These are phyloP conservation scores for Cecropterus lyciades DNA, from an alignment of 1,140 invertebrate species.

Conservation along the genomic window DNA sequence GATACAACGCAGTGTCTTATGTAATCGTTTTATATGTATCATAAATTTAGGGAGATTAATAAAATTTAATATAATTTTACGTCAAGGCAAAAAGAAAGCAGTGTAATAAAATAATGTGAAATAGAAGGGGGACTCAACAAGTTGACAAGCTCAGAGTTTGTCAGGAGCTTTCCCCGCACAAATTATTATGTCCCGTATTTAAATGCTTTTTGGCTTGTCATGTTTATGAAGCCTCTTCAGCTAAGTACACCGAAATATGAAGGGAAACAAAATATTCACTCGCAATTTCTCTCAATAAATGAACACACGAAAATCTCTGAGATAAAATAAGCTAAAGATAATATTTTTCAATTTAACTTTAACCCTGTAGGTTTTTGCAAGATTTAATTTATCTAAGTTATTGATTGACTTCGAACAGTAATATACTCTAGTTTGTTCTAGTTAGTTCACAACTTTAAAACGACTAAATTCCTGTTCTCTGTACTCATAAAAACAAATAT, in stretches of 20 bases:
- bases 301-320: neutral
- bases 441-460: too few relatives aligned
- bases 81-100: too few relatives aligned
- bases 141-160: constrained; percentile 18
- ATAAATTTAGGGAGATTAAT: too few relatives aligned
- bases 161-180: constrained; percentile 15
- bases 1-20: too few relatives aligned
- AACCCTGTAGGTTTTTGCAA: neutral
- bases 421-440: too few relatives aligned
- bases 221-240: constrained; percentile 22
- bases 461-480: too few relatives aligned
- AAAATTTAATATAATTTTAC: too few relatives aligned
- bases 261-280: constrained; percentile 10
- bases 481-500: too few relatives aligned
- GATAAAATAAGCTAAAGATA: neutral
- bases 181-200: constrained; percentile 24
- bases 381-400: neutral
- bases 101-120: constrained; percentile 20
- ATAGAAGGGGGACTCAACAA: constrained; percentile 22
- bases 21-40: too few relatives aligned
- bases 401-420: too few relatives aligned
- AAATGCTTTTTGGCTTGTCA: constrained; percentile 30
- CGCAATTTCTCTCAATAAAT: constrained; percentile 9
- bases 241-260: constrained; percentile 11
- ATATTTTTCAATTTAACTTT: neutral